Evolutionary conservation across 2,888 invertebrate genomes (phyloP), one percentile per base, ranked within the genome.

Genomic region (Dermolepida albohirtum): DNA sequence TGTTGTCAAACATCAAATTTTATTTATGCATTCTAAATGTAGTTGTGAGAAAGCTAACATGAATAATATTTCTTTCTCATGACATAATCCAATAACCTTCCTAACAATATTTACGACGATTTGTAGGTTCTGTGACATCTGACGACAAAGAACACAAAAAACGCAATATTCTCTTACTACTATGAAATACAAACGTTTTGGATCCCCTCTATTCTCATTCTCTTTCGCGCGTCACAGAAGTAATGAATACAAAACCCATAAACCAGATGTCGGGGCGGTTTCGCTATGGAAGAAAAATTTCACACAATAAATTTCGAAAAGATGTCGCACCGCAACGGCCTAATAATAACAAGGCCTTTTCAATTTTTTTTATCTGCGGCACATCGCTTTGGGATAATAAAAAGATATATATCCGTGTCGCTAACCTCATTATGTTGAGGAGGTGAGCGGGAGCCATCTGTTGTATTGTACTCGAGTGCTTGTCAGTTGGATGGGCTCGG

Each of bases 61-160:
- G 54, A 40, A 54, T 54, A 54, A 40, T 44, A 59, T 59, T 47
- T 44, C 44, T 59, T 29, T 59, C 29, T 44, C 59, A 59, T 44
- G 59, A 59, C 44, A 59, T 59, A 59, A 59, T 59, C 59, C 59
- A 59, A 59, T 59, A 59, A 59, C 59, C 59, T 59, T 44, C 34
- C 29, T 34, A 44, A 59, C 44, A 59, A 59, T 34, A 59, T 59
- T 59, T 59, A 59, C 59, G 59, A 59, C 59, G 59, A 59, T 59
- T 59, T 47, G 44, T 59, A 59, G 44, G 43, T 29, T 14, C 59
- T 14, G 29, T 44, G 44, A 59, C 43, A 59, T 44, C 34, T 27
- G 29, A 27, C 43, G 44, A 14, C 29, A 44, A 43, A 44, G 59
- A n/a, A 17, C 27, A 44, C 29, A 44, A 57, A 57, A 59, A 59